phyloP scores from a whole-genome alignment of 2,797 vertebrate genomes.

The Manis crassicaudata region DNA sequence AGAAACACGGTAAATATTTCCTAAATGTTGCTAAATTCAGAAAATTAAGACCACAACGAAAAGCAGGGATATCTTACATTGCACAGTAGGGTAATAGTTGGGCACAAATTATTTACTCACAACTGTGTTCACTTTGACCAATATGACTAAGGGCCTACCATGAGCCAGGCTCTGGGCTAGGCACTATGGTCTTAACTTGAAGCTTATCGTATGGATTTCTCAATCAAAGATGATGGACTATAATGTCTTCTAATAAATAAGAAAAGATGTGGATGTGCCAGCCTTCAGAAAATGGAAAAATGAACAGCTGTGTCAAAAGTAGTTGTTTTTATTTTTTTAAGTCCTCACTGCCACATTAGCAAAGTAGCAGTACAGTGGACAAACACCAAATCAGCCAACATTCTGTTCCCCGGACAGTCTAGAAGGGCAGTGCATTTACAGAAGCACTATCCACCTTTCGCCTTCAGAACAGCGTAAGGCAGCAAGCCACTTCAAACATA shows the following conservation, averaged over 20 bases:
- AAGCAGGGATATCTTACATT: not conserved
- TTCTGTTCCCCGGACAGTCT: not conserved
- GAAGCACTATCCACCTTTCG: not conserved
- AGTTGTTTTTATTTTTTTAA: not conserved
- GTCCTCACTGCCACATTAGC: constrained; percentile 29
- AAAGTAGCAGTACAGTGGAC: constrained; percentile 18
- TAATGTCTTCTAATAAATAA: constrained; percentile 73
- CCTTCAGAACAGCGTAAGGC: not conserved
- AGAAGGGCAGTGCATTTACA: not conserved
- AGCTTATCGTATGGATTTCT: not conserved
- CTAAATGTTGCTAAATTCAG: not conserved
- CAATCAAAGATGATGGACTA: constrained; percentile 57
- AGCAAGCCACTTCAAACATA: not conserved
- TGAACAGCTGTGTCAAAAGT: constrained; percentile 57
- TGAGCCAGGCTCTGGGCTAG: not conserved
- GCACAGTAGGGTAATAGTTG: not conserved
- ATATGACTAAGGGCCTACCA: not conserved
- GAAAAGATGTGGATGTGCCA: constrained; percentile 55
- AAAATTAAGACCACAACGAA: not conserved
- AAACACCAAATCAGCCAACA: not conserved
- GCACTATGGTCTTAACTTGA: not conserved
- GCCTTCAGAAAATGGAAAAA: constrained; percentile 72
- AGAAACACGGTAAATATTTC: not conserved
- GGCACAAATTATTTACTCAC: not conserved
- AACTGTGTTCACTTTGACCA: not conserved